These are phyloP conservation scores for Hypsopygia costalis DNA, from an alignment of 2,888 invertebrate genomes.

Conservation along the genomic window DNA sequence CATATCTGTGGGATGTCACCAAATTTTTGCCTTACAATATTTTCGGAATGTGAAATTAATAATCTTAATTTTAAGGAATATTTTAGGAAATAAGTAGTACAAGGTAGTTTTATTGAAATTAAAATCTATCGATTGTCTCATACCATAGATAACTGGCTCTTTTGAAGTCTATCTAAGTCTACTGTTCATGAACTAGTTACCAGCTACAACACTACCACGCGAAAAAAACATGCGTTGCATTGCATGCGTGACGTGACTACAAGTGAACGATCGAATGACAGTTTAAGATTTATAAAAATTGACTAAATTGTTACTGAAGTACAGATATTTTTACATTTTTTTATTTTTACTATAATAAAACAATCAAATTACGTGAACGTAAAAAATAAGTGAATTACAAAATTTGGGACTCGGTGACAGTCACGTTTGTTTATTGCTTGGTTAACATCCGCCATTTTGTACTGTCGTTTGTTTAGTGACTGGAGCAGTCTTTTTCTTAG, in stretches of 20 bases:
- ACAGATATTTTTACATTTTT: conserved; percentile 66
- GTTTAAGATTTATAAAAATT: conserved; percentile 60
- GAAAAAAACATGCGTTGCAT: conserved; percentile 20
- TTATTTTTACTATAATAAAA: conserved; percentile 54
- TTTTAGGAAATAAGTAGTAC: too few species aligned
- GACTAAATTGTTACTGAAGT: conserved; percentile 53
- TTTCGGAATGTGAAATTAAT: too few species aligned
- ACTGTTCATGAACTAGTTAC: too few species aligned
- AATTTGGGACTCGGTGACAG: conserved; percentile 55
- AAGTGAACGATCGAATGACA: conserved; percentile 73
- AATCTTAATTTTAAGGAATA: too few species aligned
- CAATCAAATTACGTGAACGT: conserved; percentile 32
- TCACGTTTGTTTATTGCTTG: conserved; percentile 75
- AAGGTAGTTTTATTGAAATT: too few species aligned
- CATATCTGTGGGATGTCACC: too few species aligned
- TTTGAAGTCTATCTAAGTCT: too few species aligned
- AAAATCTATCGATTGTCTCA: too few species aligned
- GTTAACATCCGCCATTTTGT: conserved; percentile 81
- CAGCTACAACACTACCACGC: background rate
- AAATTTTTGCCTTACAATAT: too few species aligned
- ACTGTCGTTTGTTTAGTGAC: conserved; percentile 80
- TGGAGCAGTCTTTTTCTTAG: conserved; percentile 55
- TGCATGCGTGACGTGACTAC: conserved; percentile 49
- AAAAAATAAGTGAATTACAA: conserved; percentile 46
- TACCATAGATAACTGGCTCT: too few species aligned